Evolutionary conservation across 2,888 invertebrate species (phyloP), one percentile per base, ranked within the genome.

Genomic region (Apeira syringaria): DNA sequence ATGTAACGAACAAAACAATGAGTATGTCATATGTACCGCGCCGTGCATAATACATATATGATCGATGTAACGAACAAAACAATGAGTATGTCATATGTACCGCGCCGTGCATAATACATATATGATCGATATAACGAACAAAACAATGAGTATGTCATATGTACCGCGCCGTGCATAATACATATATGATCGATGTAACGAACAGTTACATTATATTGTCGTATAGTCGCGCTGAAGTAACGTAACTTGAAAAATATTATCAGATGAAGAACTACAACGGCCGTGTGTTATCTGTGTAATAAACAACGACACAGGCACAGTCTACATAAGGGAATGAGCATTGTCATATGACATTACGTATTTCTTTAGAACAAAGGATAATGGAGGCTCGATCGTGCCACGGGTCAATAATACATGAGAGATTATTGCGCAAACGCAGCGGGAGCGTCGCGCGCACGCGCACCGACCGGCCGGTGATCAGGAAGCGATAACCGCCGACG

Each of bases 401-500:
- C 49, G 32, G 52, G 78, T 84, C 73, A 82, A 82, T 83, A 77
- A 83, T 80, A 70, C 62, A 83, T 68, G 51, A 44, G 60, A 38
- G 41, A 41, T 54, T 53, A 63, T 72, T 77, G 74, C 73, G 74
- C 75, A 74, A 78, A 80, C 72, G 70, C 67, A 72, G 56, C 61
- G 56, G 59, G 65, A 61, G 52, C 67, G 57, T 64, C 58, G 47
- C 37, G 17, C 35, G 20, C 9, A 15, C 24, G 40, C 26, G 44
- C 9, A 2, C 3, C 31, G 34, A 38, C 50, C 57, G 58, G 41
- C 56, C 50, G 45, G 54, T 50, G 68, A 76, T 70, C 77, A 80
- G 76, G 80, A 84, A 85, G 80, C 84, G 83, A 78, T 84, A 85
- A 84, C 84, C 85, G 80, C 66, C 49, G 65, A 63, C 70, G 64